Evolutionary conservation across 2,113 vertebrate species (phyloP), one percentile per base, ranked within the genome.

Genomic region (Alethe castanea): DNA sequence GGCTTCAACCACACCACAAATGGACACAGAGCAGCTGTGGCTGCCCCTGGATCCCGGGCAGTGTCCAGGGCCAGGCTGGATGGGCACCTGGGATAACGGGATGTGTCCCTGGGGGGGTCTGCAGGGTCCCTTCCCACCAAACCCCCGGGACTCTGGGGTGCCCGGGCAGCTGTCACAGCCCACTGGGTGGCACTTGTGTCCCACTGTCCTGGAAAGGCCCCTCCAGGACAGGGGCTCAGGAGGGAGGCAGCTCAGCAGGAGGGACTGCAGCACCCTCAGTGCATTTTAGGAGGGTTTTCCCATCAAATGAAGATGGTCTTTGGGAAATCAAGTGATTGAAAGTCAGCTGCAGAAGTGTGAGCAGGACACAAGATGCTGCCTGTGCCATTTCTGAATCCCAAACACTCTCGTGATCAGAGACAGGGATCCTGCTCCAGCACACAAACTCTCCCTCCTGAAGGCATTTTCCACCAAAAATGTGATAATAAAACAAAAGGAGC

Each of bases 181-280:
- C 96, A 13, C 94, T 53, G 92, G 95, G 38, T 95, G 96, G 85
- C 95, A 95, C 90, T 61, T 95, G 78, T 67, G 44, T 40, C 53
- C 72, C 85, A 35, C 60, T 3, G 33, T 78, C 64, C 40, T 9
- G 50, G 47, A 36, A 26, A 22, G 19, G 48, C 23, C 22, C 29
- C 31, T 20, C 52, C 7, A 17, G 31, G 12, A 15, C n/a, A 16
- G 64, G 13, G 36, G 52, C 61, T 33, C 4, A 8, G 47, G 14
- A 8, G 4, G 1, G 83, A 48, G 28, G 71, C 54, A 31, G 73
- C 22, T n/a, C 91, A 24, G 48, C 71, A 44, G 62, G 2, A 36
- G 40, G 16, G 36, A 5, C 52, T 40, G 42, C 31, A 50, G 12
- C 7, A 1, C 53, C 82, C 14, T 31, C 25, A 4, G 4, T 13